A percentile compares a stretch with the other conserved stretches of the same genome.
These are phyloP conservation scores for Cantharis lateralis DNA, from an alignment of 2,888 invertebrate species.

Conservation along the genomic window DNA sequence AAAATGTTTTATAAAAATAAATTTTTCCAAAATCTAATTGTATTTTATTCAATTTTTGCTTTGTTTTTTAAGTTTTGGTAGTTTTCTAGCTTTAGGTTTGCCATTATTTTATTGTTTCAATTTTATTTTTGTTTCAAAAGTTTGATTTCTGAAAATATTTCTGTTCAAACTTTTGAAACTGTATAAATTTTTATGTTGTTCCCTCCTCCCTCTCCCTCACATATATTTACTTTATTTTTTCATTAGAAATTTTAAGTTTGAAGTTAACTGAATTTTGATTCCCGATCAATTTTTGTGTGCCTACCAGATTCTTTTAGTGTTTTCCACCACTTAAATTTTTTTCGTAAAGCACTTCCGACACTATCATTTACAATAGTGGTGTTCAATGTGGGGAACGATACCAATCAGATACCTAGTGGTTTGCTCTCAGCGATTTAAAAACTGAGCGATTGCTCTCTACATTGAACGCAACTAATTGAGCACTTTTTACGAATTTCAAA, in stretches of 20 bases:
- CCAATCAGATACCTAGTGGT: too few relatives aligned
- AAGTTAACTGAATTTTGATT: too few relatives aligned
- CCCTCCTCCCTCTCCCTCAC: not conserved
- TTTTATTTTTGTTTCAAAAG: not conserved
- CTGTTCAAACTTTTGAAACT: not conserved
- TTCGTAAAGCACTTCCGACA: too few relatives aligned
- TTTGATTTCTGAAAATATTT: not conserved
- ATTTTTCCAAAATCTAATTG: slow-evolving; percentile 17
- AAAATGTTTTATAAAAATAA: slow-evolving; percentile 32
- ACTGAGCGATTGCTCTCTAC: too few relatives aligned
- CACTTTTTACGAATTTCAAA: too few relatives aligned
- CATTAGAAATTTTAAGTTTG: not conserved
- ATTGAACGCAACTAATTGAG: too few relatives aligned
- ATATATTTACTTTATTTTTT: not conserved
- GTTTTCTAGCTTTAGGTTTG: slow-evolving; percentile 52
- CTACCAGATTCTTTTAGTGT: too few relatives aligned
- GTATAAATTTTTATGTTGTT: not conserved
- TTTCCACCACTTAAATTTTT: too few relatives aligned
- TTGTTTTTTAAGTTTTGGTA: slow-evolving; percentile 37
- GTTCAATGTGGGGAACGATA: too few relatives aligned
- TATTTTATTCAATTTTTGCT: slow-evolving; percentile 30
- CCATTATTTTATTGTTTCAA: slow-evolving; percentile 48
- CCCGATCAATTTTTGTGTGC: too few relatives aligned
- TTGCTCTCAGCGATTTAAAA: too few relatives aligned
- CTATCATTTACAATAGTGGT: too few relatives aligned